A percentile compares a stretch with the other conserved stretches of the same genome.
These are phyloP conservation scores for Nemotelus pantherinus DNA, from an alignment of 2,888 invertebrate genomes.

Conservation along the genomic window DNA sequence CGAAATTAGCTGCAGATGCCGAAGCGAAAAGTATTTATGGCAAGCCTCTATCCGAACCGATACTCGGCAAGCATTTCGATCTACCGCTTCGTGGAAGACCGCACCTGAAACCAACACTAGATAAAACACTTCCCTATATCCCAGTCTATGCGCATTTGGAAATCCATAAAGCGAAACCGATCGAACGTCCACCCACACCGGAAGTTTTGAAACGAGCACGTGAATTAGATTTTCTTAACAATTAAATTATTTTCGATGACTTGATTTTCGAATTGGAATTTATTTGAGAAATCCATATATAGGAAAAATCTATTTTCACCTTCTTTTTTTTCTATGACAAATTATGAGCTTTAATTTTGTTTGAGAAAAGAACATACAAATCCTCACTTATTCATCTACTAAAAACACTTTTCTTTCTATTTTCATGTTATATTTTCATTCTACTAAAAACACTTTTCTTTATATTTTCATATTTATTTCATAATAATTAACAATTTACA, in stretches of 20 bases:
- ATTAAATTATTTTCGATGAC: not conserved
- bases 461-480: slow-evolving; percentile 7
- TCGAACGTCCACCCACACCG: slow-evolving; percentile 70
- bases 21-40: slow-evolving; percentile 66
- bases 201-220: slow-evolving; percentile 65
- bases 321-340: no score
- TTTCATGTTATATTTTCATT: no score
- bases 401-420: slow-evolving; percentile 2
- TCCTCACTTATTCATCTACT: not conserved
- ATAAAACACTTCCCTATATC: slow-evolving; percentile 73
- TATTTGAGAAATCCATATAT: not conserved
- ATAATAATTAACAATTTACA: slow-evolving; percentile 20
- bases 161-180: slow-evolving; percentile 69
- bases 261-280: not conserved
- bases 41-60: slow-evolving; percentile 67
- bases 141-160: slow-evolving; percentile 76
- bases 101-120: slow-evolving; percentile 68
- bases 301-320: not conserved
- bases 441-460: slow-evolving; percentile 11
- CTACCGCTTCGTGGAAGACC: slow-evolving; percentile 68
- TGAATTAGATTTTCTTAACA: slow-evolving; percentile 56
- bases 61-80: slow-evolving; percentile 70
- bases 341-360: no score
- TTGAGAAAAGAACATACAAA: no score
- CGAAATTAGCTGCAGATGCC: slow-evolving; percentile 64